Evolutionary conservation across 2,797 vertebrate species (phyloP).

Genomic region (Bovichtus variegatus): DNA sequence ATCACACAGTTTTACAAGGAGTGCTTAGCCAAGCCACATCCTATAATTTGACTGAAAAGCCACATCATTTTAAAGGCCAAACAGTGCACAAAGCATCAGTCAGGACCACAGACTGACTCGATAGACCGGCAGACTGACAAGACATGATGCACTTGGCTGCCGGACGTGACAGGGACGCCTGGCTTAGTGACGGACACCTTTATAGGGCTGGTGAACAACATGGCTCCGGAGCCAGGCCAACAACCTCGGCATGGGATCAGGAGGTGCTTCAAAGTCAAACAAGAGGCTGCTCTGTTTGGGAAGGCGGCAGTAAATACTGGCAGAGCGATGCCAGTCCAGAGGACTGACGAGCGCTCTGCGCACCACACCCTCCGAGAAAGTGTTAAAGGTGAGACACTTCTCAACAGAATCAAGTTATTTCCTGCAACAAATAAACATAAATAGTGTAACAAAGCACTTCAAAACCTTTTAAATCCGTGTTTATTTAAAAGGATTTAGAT

Average conservation of each 20-base stretch:
- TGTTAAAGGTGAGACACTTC: constrained; percentile 50
- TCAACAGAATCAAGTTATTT: constrained; percentile 33
- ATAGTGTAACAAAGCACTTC: constrained; percentile 6
- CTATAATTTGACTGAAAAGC: constrained; percentile 68
- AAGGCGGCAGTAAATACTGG: constrained; percentile 64
- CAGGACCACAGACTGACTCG: constrained; percentile 22
- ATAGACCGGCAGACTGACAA: constrained; percentile 47
- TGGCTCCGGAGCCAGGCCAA: constrained; percentile 39
- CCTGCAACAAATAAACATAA: constrained; percentile 25
- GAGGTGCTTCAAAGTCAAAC: constrained; percentile 70
- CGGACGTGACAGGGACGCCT: constrained; percentile 53
- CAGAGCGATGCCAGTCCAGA: constrained; percentile 41
- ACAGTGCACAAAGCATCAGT: constrained; percentile 37
- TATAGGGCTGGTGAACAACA: constrained; percentile 67
- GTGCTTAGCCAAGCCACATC: constrained; percentile 69
- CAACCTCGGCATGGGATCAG: constrained; percentile 57
- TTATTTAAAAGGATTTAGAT: constrained; percentile 34
- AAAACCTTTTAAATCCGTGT: constrained; percentile 22
- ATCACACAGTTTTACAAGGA: constrained; percentile 65
- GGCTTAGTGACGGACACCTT: constrained; percentile 71
- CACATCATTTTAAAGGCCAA: constrained; percentile 46
- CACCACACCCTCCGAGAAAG: constrained; percentile 54
- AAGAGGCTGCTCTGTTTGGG: constrained; percentile 76
- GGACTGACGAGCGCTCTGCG: constrained; percentile 31
- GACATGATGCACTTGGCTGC: constrained; percentile 57